These are phyloP conservation scores for Hemicordylus capensis DNA, from an alignment of 2,113 vertebrate species.

Conservation along the genomic window DNA sequence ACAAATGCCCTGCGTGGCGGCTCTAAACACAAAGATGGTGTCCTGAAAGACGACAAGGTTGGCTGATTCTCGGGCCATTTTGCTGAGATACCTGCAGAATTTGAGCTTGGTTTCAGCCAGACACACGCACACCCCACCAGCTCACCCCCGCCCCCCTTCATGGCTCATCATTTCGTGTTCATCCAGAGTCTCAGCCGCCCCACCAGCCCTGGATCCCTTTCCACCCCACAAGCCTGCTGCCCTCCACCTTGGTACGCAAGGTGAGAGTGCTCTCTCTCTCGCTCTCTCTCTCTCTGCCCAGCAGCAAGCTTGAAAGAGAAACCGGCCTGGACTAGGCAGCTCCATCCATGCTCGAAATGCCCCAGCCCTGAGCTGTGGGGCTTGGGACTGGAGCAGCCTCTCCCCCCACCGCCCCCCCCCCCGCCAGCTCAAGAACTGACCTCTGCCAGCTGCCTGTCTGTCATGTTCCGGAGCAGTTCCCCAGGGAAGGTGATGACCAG, in stretches of 20 bases:
- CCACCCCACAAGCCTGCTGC: neutral
- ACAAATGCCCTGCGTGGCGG: no score
- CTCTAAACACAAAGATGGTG: no score
- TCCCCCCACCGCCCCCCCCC: neutral
- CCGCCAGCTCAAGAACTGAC: constrained; percentile 68
- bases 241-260: no score
- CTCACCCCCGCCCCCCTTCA: no score
- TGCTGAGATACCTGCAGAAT: neutral
- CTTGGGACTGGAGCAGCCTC: neutral
- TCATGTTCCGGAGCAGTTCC: constrained; percentile 78
- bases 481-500: constrained; percentile 81
- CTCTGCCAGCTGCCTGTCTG: constrained; percentile 79
- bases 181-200: no score
- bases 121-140: no score
- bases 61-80: no score
- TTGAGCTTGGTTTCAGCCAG: neutral
- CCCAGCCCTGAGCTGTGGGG: neutral
- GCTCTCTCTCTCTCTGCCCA: neutral
- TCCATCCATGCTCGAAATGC: neutral
- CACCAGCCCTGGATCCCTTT: neutral
- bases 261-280: neutral
- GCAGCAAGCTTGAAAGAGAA: neutral
- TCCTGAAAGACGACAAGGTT: no score
- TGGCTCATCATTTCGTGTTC: no score
- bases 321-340: neutral